Evolutionary conservation across 2,113 vertebrate species (phyloP).

Genomic region (Isurus oxyrinchus): DNA sequence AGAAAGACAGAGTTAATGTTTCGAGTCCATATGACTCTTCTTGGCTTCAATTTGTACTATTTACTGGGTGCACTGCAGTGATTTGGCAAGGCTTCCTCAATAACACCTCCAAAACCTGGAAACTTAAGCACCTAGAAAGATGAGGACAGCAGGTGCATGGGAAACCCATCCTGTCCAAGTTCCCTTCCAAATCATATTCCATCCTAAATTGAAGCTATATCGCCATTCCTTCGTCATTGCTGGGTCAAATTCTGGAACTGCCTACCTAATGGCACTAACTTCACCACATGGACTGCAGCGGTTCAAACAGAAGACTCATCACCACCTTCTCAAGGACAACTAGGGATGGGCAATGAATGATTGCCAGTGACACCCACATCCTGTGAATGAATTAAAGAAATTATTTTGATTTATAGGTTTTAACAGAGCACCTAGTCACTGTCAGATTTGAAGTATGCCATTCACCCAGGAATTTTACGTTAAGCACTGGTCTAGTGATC

Average conservation of each 20-base stretch:
- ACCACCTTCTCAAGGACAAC: background rate
- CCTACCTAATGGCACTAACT: background rate
- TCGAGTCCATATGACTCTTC: too few relatives aligned
- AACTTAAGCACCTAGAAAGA: too few relatives aligned
- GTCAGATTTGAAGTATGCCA: slow-evolving; percentile 12
- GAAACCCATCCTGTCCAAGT: too few relatives aligned
- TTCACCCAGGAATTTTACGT: background rate
- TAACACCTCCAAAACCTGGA: too few relatives aligned
- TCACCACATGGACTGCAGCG: background rate
- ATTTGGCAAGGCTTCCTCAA: too few relatives aligned
- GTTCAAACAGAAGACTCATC: background rate
- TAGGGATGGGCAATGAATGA: background rate
- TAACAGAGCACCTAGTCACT: background rate
- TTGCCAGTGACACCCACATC: background rate
- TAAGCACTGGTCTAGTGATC: slow-evolving; percentile 18
- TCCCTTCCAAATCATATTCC: too few relatives aligned
- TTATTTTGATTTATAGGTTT: background rate
- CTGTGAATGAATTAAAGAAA: background rate
- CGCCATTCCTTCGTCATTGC: too few relatives aligned
- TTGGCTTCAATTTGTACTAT: too few relatives aligned
- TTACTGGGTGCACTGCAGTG: too few relatives aligned
- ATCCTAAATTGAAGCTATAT: too few relatives aligned
- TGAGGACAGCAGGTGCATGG: too few relatives aligned
- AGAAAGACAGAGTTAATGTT: too few relatives aligned
- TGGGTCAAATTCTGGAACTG: background rate